Conservation (phyloP, 30 jellyfish, hydroid and myxozoan genomes). For the Pseudorhiza aurosa region DNA sequence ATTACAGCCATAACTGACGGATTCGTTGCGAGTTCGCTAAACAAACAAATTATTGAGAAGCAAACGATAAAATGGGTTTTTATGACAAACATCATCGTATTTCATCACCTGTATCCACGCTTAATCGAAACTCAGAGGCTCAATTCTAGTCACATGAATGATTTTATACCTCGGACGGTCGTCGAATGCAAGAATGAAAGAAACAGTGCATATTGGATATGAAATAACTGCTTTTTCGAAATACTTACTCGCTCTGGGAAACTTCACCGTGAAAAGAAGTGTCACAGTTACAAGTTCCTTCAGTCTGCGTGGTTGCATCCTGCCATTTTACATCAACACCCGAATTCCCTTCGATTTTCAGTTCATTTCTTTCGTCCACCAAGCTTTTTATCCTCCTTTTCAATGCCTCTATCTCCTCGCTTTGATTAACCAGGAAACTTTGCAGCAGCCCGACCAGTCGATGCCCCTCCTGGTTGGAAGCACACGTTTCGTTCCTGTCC, state of each 20-base stretch:
- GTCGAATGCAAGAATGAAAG: no score
- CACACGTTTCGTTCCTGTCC: conserved; percentile 70
- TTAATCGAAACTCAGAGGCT: no score
- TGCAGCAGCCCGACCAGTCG: conserved; percentile 72
- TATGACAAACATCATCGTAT: no score
- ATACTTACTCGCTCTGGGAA: not conserved
- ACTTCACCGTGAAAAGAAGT: not conserved
- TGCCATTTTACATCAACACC: not conserved
- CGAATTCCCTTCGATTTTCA: conserved; percentile 13
- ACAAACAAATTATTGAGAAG: no score
- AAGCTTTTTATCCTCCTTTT: conserved; percentile 23
- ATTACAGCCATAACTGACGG: no score
- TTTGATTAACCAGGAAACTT: conserved; percentile 64
- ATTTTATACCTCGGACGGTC: no score
- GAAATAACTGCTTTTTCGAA: no score
- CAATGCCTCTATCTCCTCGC: conserved; percentile 67
- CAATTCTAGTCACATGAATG: no score
- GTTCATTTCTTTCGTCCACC: conserved; percentile 54
- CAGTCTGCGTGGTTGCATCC: conserved; percentile 4
- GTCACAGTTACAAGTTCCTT: not conserved
- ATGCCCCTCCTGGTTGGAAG: conserved; percentile 85
- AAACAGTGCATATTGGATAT: no score
- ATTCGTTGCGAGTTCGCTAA: no score
- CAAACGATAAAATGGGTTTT: no score
- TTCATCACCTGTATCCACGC: no score